Base-by-base conservation (phyloP, 2,888 invertebrate species). In the Microctonus aethiopoides region DNA sequence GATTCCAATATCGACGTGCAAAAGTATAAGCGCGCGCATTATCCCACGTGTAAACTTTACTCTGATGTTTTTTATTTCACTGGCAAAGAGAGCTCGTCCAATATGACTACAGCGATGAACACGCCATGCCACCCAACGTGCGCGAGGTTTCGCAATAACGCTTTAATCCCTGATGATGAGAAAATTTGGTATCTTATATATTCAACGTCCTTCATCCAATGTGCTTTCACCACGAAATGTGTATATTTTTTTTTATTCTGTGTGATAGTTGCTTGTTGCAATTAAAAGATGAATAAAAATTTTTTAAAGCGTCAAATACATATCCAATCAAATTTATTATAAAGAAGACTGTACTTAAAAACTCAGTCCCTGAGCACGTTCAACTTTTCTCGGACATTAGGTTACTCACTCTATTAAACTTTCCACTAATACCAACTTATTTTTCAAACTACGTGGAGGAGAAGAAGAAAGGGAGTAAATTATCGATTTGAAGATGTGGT, bases 131-230 rank as follows among this genome's bases (percentile, higher is more conserved):
- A 68, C 68, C 68, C 68, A 68, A 26, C 39, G 56, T 54, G 63
- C 72, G 75, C 73, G 75, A 77, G 79, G 78, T 78, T 81, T 79
- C 78, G 81, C 81, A 84, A 84, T 84, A 84, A 83, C 82, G 82
- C 79, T 83, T 83, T 84, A 84, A 84, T 84, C 84, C 84, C 75
- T 75, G 72, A 78, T 83, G 83, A 84, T 84, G 84, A 84, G 80
- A 81, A 79, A n/a, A 75, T 70, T 70, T 70, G 56, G 70, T 66
- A 61, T 61, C 66, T 66, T 66, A 61, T 62, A 61, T 62, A 61
- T 70, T 60, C 60, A 59, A 29, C 61, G 65, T 65, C 60, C 70
- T 70, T 66, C 22, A 54, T 54, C 54, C 13, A 22, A 20, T 13
- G 22, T 54, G 11, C 24, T 20, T 20, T 54, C 54, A 29, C 29